These are phyloP conservation scores for Patiria pectinifera DNA, from an alignment of 53 echinoderm and acorn worm genomes.

Conservation along the genomic window DNA sequence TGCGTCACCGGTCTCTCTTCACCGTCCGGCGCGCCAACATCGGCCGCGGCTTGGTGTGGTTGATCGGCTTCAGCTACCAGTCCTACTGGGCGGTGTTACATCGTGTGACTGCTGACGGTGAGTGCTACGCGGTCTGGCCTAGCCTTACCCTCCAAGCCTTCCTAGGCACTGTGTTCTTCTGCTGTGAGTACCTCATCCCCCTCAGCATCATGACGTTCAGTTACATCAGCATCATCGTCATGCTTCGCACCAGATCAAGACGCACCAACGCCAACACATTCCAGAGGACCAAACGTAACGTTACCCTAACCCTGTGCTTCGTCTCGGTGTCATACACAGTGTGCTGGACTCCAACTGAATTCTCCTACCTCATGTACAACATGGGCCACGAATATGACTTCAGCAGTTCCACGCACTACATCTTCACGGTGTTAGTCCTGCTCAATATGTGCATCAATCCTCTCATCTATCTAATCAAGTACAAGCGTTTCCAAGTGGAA, in stretches of 20 bases:
- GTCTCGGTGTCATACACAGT: constrained; percentile 85
- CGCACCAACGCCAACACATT: constrained; percentile 73
- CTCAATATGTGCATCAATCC: constrained; percentile 92
- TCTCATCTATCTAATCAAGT: constrained; percentile 85
- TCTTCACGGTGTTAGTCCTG: constrained; percentile 76
- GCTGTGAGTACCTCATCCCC: constrained; percentile 83
- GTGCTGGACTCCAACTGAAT: constrained; percentile 89
- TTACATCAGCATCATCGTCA: constrained; percentile 83
- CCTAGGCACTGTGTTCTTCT: constrained; percentile 73
- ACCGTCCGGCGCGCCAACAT: constrained; percentile 77
- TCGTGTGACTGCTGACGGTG: neutral
- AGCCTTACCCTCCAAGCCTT: constrained; percentile 67
- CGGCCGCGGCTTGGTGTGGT: constrained; percentile 73
- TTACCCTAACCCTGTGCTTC: constrained; percentile 80
- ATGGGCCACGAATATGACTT: constrained; percentile 81
- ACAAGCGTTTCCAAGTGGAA: constrained; percentile 82
- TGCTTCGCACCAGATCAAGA: constrained; percentile 73
- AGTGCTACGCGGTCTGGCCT: constrained; percentile 75
- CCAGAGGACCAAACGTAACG: constrained; percentile 82
- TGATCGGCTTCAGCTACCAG: constrained; percentile 78
- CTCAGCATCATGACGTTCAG: constrained; percentile 84
- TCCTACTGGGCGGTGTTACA: constrained; percentile 82
- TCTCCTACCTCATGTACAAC: constrained; percentile 84
- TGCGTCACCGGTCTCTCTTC: constrained; percentile 80
- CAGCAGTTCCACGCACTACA: constrained; percentile 74